phyloP scores from a whole-genome alignment of 2,888 invertebrate species.

The Ptychoptera albimana region DNA sequence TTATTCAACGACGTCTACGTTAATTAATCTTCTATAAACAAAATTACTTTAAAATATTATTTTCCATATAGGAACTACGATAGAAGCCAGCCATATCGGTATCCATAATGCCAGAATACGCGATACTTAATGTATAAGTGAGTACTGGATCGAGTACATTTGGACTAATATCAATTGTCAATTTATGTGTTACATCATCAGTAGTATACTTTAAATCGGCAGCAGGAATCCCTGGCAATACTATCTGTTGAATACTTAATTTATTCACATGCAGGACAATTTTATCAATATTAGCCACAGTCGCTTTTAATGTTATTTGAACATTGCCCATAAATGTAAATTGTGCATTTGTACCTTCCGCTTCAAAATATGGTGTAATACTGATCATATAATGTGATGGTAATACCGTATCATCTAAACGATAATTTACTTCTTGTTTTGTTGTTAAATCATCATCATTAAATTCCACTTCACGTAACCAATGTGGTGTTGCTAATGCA shows the following conservation, averaged over 20 bases:
- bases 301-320: constrained; percentile 32
- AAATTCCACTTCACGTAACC: no score
- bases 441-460: no score
- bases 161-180: neutral
- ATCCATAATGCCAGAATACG: constrained; percentile 34
- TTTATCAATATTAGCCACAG: constrained; percentile 23
- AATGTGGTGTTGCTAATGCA: no score
- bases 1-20: no score
- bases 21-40: no score
- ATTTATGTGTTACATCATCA: neutral
- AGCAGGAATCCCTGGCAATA: neutral
- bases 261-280: constrained; percentile 37
- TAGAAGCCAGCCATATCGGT: constrained; percentile 38
- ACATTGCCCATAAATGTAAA: constrained; percentile 27
- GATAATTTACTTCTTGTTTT: constrained; percentile 4
- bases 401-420: constrained; percentile 25
- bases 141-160: constrained; percentile 11
- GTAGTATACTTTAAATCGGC: neutral
- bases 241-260: constrained; percentile 14
- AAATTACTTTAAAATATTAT: constrained; percentile 12
- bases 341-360: constrained; percentile 6
- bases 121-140: constrained; percentile 20
- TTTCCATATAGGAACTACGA: constrained; percentile 27
- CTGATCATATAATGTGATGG: constrained; percentile 38
- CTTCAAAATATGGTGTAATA: constrained; percentile 34